Conservation (phyloP, 2,797 vertebrate species). For the Nyctibius grandis region DNA sequence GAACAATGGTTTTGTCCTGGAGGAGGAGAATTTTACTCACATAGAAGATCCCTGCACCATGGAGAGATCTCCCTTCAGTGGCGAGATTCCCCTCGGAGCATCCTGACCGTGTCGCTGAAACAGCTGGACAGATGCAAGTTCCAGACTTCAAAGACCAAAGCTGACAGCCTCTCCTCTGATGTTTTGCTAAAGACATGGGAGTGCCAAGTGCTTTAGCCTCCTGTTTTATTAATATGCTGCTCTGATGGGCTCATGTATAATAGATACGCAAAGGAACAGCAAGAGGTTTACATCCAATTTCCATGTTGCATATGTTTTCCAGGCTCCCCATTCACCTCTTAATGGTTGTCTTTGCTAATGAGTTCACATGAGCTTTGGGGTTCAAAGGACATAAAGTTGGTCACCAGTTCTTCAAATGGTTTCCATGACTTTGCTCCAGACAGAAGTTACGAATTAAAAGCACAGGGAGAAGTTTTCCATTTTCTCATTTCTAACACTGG, state of each 20-base stretch:
- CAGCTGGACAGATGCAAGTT: background rate
- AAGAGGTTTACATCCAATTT: constrained; percentile 30
- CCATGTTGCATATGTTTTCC: background rate
- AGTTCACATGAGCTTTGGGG: background rate
- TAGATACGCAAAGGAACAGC: constrained; percentile 62
- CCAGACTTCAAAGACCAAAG: constrained; percentile 9
- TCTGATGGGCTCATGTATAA: constrained; percentile 71
- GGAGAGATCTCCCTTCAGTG: background rate
- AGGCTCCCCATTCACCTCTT: background rate
- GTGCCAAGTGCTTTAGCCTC: constrained; percentile 55
- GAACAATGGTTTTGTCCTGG: background rate
- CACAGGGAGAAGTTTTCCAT: background rate
- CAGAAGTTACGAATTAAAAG: background rate
- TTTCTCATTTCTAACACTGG: background rate
- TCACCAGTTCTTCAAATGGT: background rate
- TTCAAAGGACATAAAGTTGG: background rate
- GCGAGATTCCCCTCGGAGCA: background rate
- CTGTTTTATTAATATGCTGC: constrained; percentile 73
- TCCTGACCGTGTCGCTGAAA: background rate
- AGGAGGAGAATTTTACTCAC: background rate
- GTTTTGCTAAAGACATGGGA: constrained; percentile 23
- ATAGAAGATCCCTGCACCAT: fast-evolving
- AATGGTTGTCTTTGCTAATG: background rate
- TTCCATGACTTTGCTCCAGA: background rate
- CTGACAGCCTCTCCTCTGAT: constrained; percentile 27